Conservation (phyloP, 2,113 vertebrate genomes). For the Amia ocellicauda region DNA sequence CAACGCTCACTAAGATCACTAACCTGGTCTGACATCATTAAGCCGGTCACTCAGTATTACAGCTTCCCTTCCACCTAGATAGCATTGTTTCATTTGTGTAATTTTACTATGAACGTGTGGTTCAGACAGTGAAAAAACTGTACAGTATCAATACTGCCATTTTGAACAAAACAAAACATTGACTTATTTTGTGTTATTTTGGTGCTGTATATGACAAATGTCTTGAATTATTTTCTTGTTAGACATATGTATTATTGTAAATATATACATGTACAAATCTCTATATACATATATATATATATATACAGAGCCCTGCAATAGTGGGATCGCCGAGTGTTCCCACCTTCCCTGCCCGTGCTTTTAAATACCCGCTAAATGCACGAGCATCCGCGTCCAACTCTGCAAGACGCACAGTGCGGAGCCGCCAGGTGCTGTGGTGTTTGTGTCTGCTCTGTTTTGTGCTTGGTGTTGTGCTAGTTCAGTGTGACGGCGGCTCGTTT, state of each 20-base stretch:
- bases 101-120: constrained; percentile 26
- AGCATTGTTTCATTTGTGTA: neutral
- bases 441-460: too few relatives aligned
- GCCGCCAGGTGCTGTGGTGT: too few relatives aligned
- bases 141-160: constrained; percentile 29
- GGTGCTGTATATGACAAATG: constrained; percentile 17
- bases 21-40: neutral
- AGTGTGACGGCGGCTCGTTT: too few relatives aligned
- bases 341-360: too few relatives aligned
- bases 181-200: constrained; percentile 10
- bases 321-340: too few relatives aligned
- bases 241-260: constrained; percentile 61
- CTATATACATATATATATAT: neutral
- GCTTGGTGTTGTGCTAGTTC: too few relatives aligned
- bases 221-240: constrained; percentile 28
- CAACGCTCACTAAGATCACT: neutral
- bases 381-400: neutral
- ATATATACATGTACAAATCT: constrained; percentile 42
- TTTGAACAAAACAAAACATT: constrained; percentile 11
- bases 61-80: too few relatives aligned
- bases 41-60: too few relatives aligned
- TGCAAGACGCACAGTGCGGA: too few relatives aligned
- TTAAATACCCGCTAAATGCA: neutral
- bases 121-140: constrained; percentile 23
- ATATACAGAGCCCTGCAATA: too few relatives aligned